Evolutionary conservation across 2,888 invertebrate species (phyloP).

Genomic region (Dione juno): DNA sequence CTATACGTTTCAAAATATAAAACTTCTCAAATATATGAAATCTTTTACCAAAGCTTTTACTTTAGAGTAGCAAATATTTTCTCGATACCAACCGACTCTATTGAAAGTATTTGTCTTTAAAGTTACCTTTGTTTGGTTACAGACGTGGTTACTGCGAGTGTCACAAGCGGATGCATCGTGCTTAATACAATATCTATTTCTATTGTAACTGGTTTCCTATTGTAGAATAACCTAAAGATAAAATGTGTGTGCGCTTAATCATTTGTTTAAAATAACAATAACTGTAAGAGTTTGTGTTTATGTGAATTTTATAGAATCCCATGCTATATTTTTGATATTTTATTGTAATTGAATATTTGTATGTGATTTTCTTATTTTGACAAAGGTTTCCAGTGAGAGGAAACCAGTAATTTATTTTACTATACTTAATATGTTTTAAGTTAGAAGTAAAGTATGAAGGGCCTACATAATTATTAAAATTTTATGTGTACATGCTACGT

Average conservation of each 20-base stretch:
- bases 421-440: too few species aligned
- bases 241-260: background rate
- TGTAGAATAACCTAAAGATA: background rate
- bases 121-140: constrained; percentile 36
- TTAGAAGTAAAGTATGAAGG: too few species aligned
- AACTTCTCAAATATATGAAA: background rate
- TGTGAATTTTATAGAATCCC: too few species aligned
- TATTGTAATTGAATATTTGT: background rate
- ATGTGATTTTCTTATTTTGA: background rate
- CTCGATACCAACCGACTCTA: constrained; percentile 25
- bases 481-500: too few species aligned
- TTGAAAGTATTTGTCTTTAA: constrained; percentile 35
- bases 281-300: too few species aligned
- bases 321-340: background rate
- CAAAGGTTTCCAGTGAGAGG: too few species aligned
- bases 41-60: background rate
- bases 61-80: constrained; percentile 11
- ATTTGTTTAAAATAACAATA: background rate
- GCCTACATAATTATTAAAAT: too few species aligned
- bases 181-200: constrained; percentile 33
- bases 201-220: constrained; percentile 17
- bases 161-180: constrained; percentile 25
- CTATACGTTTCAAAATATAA: background rate
- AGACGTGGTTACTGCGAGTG: constrained; percentile 33
- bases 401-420: too few species aligned